Conservation (phyloP, 2,888 invertebrate genomes). For the Pheosia gnoma region DNA sequence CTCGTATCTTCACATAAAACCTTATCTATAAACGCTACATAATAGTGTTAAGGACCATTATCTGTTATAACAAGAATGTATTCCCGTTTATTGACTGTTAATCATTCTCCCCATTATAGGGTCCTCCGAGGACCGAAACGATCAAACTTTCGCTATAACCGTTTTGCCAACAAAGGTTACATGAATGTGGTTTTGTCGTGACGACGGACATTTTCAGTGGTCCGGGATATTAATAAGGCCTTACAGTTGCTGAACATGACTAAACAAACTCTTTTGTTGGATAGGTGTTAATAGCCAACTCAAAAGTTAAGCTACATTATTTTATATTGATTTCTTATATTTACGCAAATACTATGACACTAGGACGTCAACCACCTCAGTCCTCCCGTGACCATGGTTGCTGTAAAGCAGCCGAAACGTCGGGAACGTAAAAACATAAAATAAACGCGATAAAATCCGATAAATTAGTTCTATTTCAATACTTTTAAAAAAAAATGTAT, state of each 20-base stretch:
- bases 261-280: constrained; percentile 1
- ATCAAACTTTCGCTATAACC: constrained; percentile 64
- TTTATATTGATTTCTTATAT: not conserved
- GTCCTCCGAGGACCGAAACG: constrained; percentile 45
- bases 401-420: no score
- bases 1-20: constrained; percentile 24
- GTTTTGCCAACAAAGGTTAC: constrained; percentile 47
- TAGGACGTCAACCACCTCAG: no score
- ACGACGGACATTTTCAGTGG: constrained; percentile 41
- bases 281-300: not conserved
- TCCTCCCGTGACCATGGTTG: no score
- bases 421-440: no score
- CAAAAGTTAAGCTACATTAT: not conserved
- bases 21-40: constrained; percentile 17
- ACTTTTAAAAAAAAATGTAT: no score
- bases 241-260: constrained; percentile 17
- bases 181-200: constrained; percentile 58
- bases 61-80: constrained; percentile 43
- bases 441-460: no score
- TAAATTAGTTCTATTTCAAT: no score
- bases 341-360: no score
- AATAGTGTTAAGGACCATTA: constrained; percentile 41
- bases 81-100: constrained; percentile 62
- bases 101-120: constrained; percentile 52
- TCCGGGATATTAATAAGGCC: constrained; percentile 24